Conservation (phyloP, 2,113 vertebrate species). For the Mus musculus region DNA sequence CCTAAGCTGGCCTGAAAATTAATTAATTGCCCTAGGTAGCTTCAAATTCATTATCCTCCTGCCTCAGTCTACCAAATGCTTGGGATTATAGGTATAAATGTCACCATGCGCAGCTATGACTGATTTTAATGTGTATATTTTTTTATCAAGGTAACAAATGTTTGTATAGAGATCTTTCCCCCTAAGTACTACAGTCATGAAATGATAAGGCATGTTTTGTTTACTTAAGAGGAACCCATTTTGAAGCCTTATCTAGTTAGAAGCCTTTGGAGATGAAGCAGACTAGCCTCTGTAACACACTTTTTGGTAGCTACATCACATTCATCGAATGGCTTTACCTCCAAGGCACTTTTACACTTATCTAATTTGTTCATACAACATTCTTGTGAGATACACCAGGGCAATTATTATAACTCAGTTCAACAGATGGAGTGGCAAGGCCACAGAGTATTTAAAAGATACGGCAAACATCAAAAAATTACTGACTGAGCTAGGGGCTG, state of each 20-base stretch:
- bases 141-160: constrained; percentile 14
- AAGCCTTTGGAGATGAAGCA: constrained; percentile 55
- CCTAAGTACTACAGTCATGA: constrained; percentile 40
- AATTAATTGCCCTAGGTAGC: not conserved
- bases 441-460: constrained; percentile 44
- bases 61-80: not conserved
- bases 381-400: constrained; percentile 72
- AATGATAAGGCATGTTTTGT: not conserved
- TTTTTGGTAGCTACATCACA: constrained; percentile 33
- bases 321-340: constrained; percentile 65
- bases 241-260: not conserved
- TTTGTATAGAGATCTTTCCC: constrained; percentile 34
- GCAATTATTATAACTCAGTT: constrained; percentile 37
- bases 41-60: not conserved
- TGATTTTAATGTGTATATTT: not conserved
- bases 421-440: constrained; percentile 50
- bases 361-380: constrained; percentile 67
- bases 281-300: not conserved
- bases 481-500: not conserved
- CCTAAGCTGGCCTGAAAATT: not conserved
- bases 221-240: constrained; percentile 70
- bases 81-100: not conserved
- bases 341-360: constrained; percentile 68
- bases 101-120: not conserved
- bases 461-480: constrained; percentile 43